Conservation (phyloP, 1,140 invertebrate species). For the Oryctes rhinoceros region DNA sequence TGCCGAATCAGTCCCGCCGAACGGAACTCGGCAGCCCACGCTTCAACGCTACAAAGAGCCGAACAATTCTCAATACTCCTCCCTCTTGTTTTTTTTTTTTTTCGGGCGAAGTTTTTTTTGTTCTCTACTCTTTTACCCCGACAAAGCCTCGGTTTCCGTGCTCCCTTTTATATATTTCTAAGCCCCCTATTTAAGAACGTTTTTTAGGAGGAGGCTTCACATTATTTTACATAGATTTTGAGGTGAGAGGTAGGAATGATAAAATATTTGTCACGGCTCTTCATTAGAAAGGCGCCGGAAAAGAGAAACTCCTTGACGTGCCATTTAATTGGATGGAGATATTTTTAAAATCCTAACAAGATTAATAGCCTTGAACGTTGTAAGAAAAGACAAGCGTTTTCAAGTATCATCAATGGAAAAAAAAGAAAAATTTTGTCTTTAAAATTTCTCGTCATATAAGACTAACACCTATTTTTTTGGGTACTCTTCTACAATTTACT, state of each 20-base stretch:
- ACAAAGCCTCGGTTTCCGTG: constrained; percentile 5
- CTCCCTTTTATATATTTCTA: constrained; percentile 25
- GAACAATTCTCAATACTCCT: constrained; percentile 26
- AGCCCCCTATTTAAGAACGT: constrained; percentile 30
- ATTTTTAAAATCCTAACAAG: no score
- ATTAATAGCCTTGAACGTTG: no score
- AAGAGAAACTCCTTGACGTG: background rate
- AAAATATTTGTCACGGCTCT: constrained; percentile 6
- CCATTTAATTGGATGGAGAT: background rate
- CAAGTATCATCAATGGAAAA: no score
- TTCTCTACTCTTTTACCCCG: background rate
- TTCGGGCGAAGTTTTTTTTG: no score
- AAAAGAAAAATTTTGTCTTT: no score
- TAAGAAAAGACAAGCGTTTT: no score
- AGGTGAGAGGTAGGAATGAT: background rate
- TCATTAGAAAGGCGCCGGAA: background rate
- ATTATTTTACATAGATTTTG: constrained; percentile 23
- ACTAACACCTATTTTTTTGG: no score
- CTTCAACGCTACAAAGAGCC: constrained; percentile 29
- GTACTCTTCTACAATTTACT: no score
- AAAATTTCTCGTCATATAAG: no score
- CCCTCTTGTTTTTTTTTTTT: background rate
- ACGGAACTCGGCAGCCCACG: constrained; percentile 18
- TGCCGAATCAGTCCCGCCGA: constrained; percentile 33
- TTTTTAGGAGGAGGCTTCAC: constrained; percentile 9